These are phyloP conservation scores for Columba janthina DNA, from an alignment of 2,113 vertebrate genomes.

Conservation along the genomic window DNA sequence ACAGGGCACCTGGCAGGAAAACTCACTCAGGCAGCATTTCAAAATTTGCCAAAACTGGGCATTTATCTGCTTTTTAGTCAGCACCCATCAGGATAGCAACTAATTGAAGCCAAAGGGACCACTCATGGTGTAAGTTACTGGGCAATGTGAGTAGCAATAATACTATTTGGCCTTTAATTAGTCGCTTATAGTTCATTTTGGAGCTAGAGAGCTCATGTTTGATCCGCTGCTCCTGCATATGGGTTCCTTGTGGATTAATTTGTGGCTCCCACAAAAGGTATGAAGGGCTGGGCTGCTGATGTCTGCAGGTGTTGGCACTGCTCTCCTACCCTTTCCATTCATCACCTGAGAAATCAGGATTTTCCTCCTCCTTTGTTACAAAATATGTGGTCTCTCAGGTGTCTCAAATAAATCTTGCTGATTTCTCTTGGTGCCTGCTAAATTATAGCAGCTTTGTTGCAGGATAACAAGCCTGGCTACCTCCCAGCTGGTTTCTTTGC, in stretches of 20 bases:
- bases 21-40: background rate
- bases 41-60: background rate
- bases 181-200: background rate
- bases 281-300: background rate
- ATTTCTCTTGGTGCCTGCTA: background rate
- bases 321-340: background rate
- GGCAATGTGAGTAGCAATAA: background rate
- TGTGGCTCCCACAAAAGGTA: background rate
- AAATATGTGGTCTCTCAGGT: background rate
- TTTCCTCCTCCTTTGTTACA: background rate
- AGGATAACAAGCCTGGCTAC: conserved; percentile 9
- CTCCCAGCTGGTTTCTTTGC: background rate
- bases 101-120: conserved; percentile 56
- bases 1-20: background rate
- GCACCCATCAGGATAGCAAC: conserved; percentile 7
- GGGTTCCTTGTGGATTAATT: conserved; percentile 18
- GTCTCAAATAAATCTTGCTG: conserved; percentile 29
- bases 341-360: background rate
- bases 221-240: background rate
- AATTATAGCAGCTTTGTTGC: background rate
- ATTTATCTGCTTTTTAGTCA: background rate
- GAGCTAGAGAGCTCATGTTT: background rate
- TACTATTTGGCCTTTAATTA: conserved; percentile 23
- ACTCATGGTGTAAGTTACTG: background rate
- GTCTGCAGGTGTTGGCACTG: background rate